Evolutionary conservation across 2,797 vertebrate species (phyloP), one percentile per base, ranked within the genome.

Genomic region (Orestias chungarensis): DNA sequence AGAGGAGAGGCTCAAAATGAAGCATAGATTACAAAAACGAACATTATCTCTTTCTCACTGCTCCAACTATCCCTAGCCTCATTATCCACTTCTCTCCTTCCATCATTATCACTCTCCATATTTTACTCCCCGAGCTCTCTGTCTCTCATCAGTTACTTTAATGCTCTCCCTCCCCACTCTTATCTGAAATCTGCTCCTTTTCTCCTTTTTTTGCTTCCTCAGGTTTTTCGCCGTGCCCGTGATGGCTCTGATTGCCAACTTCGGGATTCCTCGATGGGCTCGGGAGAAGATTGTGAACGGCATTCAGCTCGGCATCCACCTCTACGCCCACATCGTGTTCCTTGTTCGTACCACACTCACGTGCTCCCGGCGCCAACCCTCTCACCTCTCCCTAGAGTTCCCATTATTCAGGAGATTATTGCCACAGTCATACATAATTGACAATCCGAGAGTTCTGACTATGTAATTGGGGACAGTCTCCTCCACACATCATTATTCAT

Each of bases 231-330:
- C 96, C 0, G 97, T 98, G 69, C 97, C 97, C 0, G 95, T 98
- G 55, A 96, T 96, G 87, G 96, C 96, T 57, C 94, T 97, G 66
- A 96, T 97, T 3, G 96, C 97, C 81, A 97, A 97, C 92, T 97
- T 97, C 6, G 96, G 95, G 72, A 98, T 98, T 83, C 96, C 97
- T 25, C 96, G 96, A 38, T 97, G 97, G 97, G 96, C 96, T 15
- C 93, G 97, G 31, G 97, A 98, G 92, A 98, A 98, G 92, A 97
- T 98, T 5, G 96, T 98, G 64, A 98, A 98, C 3, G 96, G 96
- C 54, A 97, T 97, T 81, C 97, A 97, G 89, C 91, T 97, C 35
- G 97, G 96, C 47, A 97, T 96, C 74, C 96, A 97, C 86, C 92
- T 98, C 73, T 97, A 98, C 2, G 96, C 97, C 18, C 96, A 98